Evolutionary conservation across 2,888 invertebrate genomes (phyloP).

Genomic region (Epirrhoe alternata): DNA sequence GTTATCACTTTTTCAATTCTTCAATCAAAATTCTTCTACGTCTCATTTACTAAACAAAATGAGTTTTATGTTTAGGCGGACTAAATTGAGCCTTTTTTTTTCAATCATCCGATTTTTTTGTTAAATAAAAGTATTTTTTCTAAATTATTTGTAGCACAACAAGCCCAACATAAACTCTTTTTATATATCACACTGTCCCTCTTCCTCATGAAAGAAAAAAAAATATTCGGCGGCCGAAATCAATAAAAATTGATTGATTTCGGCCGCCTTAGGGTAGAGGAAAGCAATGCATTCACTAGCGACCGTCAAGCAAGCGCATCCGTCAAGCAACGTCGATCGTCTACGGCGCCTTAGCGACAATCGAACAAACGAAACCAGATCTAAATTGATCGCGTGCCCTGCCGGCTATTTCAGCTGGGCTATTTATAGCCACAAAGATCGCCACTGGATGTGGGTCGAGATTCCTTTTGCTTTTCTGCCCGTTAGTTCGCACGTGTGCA

Average conservation of each 20-base stretch:
- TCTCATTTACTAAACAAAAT: too few species aligned
- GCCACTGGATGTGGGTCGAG: constrained; percentile 71
- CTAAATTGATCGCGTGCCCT: constrained; percentile 72
- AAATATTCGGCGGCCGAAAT: too few species aligned
- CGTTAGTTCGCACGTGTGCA: constrained; percentile 44
- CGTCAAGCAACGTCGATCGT: constrained; percentile 42
- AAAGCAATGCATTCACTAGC: constrained; percentile 1
- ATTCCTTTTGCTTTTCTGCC: constrained; percentile 61
- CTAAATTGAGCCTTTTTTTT: too few species aligned
- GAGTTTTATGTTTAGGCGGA: too few species aligned
- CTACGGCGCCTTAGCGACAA: constrained; percentile 58
- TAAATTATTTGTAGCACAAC: too few species aligned
- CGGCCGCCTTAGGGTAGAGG: background rate
- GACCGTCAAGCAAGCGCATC: constrained; percentile 6
- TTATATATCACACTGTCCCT: too few species aligned
- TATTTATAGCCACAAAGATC: constrained; percentile 70
- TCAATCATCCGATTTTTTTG: too few species aligned
- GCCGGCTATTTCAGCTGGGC: constrained; percentile 75
- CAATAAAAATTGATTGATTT: background rate
- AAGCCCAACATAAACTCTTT: too few species aligned
- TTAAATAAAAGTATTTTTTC: too few species aligned
- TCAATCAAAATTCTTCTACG: too few species aligned
- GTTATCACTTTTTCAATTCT: too few species aligned
- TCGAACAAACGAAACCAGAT: constrained; percentile 53
- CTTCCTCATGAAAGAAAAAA: too few species aligned